phyloP scores from a whole-genome alignment of 2,113 vertebrate genomes.

The Scomber japonicus region DNA sequence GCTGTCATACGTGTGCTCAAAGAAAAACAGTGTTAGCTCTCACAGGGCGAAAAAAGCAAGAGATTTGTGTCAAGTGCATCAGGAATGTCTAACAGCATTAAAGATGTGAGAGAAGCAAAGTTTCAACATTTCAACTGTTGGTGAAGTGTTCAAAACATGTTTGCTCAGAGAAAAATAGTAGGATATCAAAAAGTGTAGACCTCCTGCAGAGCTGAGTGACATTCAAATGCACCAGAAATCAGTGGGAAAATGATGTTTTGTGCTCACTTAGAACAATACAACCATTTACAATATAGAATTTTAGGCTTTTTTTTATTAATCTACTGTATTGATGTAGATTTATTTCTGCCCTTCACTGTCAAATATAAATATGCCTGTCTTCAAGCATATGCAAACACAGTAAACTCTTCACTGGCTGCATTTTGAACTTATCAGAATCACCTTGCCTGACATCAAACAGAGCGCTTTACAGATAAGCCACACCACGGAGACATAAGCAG shows the following conservation, averaged over 20 bases:
- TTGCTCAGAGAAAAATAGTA: constrained; percentile 9
- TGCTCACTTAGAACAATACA: background rate
- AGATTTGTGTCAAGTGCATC: constrained; percentile 11
- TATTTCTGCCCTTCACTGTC: background rate
- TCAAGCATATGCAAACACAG: background rate
- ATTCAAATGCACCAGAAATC: background rate
- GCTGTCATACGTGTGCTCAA: constrained; percentile 1
- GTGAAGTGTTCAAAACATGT: constrained; percentile 32
- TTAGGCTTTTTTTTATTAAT: background rate
- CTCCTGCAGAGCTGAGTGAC: constrained; percentile 4
- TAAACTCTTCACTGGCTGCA: background rate
- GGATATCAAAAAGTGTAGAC: constrained; percentile 1
- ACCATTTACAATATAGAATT: background rate
- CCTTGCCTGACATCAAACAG: constrained; percentile 50
- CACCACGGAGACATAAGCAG: constrained; percentile 51
- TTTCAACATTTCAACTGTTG: constrained; percentile 19
- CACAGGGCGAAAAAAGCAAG: constrained; percentile 18
- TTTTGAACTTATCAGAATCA: constrained; percentile 41
- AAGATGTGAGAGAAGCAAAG: constrained; percentile 4
- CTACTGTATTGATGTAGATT: background rate
- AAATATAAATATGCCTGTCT: background rate
- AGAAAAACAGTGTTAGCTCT: constrained; percentile 14
- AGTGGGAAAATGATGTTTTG: background rate
- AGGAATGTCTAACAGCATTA: constrained; percentile 36
- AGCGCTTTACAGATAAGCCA: constrained; percentile 57